Evolutionary conservation across 2,888 invertebrate species (phyloP), one percentile per base, ranked within the genome.

Genomic region (Copidosoma aretas): DNA sequence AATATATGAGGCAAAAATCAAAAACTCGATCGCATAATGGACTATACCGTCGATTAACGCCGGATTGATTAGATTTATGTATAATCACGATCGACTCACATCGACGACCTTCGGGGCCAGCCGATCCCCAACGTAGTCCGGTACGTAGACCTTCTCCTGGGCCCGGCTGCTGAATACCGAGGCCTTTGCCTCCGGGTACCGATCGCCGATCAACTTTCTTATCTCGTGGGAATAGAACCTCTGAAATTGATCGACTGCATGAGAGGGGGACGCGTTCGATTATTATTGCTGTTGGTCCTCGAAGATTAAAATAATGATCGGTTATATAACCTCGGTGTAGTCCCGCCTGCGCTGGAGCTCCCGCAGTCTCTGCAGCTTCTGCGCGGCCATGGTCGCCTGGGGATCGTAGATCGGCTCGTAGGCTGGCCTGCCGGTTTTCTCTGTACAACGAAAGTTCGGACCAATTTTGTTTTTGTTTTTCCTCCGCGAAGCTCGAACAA

Each of bases 141-240:
- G 25, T 8, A 1, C 58, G 22, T 32, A 41, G 2, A 19, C n/a
- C 41, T 58, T 58, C n/a, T 58, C 25, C 56, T n/a, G 58, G 10
- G 17, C 15, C 21, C 24, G 22, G 22, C 25, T 15, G 15, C 12
- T 56, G 56, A 56, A 17, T 3, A 12, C 43, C 43, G 43, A 19
- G 4, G 52, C 4, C 12, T n/a, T 52, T 19, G 52, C 5, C 43
- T 46, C 56, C 24, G 14, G 1, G 65, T 76, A 77, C 65, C 76
- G 71, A 43, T 78, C 78, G 14, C 75, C 76, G 8, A 79, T 77
- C 25, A 80, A 62, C 53, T 75, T 74, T 56, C 74, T 72, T 56
- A 80, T 79, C 63, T 78, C 77, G 14, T 77, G 74, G 0, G 76
- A 72, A 53, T 79, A 80, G 63, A 73, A 78, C 71, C 73, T 75